phyloP scores from a whole-genome alignment of 2,888 invertebrate species.

The Mythimna vitellina region DNA sequence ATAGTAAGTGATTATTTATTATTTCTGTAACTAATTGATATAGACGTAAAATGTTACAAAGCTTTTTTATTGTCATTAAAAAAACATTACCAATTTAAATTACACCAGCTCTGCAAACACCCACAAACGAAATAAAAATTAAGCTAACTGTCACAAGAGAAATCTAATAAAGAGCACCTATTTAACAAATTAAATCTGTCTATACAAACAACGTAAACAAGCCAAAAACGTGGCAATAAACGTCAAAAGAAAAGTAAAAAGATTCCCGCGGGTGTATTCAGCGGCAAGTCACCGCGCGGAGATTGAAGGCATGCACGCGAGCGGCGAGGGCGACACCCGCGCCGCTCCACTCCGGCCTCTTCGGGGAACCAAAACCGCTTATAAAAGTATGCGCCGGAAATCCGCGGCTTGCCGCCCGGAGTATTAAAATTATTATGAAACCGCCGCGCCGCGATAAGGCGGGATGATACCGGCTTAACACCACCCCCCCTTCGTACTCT shows the following conservation, averaged over 20 bases:
- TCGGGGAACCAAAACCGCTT: slow-evolving; percentile 79
- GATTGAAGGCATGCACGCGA: slow-evolving; percentile 82
- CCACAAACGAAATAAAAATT: slow-evolving; percentile 44
- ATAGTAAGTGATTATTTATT: slow-evolving; percentile 46
- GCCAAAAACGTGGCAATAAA: slow-evolving; percentile 70
- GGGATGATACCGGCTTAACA: slow-evolving; percentile 86
- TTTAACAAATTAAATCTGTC: slow-evolving; percentile 65
- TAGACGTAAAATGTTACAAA: neutral
- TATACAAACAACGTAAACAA: slow-evolving; percentile 65
- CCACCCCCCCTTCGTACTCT: slow-evolving; percentile 72
- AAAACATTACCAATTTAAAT: slow-evolving; percentile 12
- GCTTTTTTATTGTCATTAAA: neutral
- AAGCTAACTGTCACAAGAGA: slow-evolving; percentile 51
- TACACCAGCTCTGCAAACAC: slow-evolving; percentile 2
- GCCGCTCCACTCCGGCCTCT: slow-evolving; percentile 62
- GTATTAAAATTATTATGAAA: slow-evolving; percentile 91
- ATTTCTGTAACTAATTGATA: slow-evolving; percentile 25
- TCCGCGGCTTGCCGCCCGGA: slow-evolving; percentile 73
- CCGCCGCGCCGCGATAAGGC: slow-evolving; percentile 83
- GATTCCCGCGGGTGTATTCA: slow-evolving; percentile 81
- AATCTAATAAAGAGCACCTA: slow-evolving; percentile 62
- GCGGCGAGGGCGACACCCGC: slow-evolving; percentile 83
- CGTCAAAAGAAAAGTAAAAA: slow-evolving; percentile 79
- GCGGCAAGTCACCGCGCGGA: slow-evolving; percentile 69
- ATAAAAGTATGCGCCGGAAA: slow-evolving; percentile 83